phyloP scores from a whole-genome alignment of 1,140 invertebrate species.

The Physella acuta region DNA sequence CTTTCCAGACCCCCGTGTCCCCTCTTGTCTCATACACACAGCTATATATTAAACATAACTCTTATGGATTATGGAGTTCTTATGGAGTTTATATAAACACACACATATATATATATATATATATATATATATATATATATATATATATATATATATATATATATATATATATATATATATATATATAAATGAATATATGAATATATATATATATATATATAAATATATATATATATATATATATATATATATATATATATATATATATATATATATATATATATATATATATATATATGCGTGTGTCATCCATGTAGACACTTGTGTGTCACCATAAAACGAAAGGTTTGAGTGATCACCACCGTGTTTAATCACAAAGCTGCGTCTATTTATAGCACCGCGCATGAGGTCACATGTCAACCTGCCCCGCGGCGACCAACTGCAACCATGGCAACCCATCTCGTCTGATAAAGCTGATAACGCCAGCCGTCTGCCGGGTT shows the following conservation, averaged over 20 bases:
- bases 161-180: conserved; percentile 5
- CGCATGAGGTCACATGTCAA: no score
- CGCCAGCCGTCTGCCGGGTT: no score
- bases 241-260: conserved; percentile 5
- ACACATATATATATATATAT: neutral
- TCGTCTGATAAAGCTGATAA: no score
- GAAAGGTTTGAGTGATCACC: neutral
- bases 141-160: conserved; percentile 5
- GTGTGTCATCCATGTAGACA: neutral
- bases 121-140: neutral
- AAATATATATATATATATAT: conserved; percentile 2
- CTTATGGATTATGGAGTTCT: neutral
- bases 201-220: conserved; percentile 5
- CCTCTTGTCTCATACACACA: no score
- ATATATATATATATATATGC: conserved; percentile 5
- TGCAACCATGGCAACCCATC: no score
- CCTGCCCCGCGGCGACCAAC: no score
- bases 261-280: conserved; percentile 5
- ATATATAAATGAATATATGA: no score
- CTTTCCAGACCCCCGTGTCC: no score
- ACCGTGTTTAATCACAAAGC: no score
- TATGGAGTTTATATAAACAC: no score
- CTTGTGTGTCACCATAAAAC: neutral
- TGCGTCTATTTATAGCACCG: no score
- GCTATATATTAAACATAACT: neutral